Evolutionary conservation across 2,797 vertebrate genomes (phyloP).

Genomic region (Paratrypauchen microcephalus): DNA sequence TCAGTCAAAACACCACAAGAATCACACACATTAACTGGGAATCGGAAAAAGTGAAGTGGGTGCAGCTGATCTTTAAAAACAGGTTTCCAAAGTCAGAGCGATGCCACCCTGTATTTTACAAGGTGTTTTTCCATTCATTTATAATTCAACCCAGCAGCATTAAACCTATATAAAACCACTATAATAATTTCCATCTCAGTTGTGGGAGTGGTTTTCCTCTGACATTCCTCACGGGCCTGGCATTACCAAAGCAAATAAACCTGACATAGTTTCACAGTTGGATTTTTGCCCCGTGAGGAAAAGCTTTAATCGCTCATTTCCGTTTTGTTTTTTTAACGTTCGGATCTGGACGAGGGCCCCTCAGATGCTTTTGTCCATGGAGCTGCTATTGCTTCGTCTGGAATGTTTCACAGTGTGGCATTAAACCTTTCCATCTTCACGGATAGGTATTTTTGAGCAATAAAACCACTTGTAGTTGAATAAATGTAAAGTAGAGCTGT

Average conservation of each 20-base stretch:
- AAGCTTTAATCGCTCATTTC: constrained; percentile 69
- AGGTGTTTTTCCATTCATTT: not conserved
- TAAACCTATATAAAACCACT: constrained; percentile 19
- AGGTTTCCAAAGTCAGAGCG: not conserved
- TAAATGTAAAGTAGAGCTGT: no score
- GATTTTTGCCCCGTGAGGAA: constrained; percentile 37
- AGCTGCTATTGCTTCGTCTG: no score
- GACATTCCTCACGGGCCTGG: constrained; percentile 62
- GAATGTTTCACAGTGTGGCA: no score
- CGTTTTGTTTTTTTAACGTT: constrained; percentile 39
- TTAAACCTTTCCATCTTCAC: no score
- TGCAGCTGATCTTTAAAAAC: constrained; percentile 39
- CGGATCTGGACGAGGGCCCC: constrained; percentile 10
- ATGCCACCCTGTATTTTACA: not conserved
- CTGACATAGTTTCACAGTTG: constrained; percentile 49
- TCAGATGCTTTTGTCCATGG: no score
- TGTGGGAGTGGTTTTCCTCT: not conserved
- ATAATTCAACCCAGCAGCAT: not conserved
- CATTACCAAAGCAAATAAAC: constrained; percentile 66
- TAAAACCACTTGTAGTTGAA: no score
- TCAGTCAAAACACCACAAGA: constrained; percentile 32
- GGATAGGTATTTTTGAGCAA: no score
- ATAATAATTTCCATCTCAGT: constrained; percentile 42
- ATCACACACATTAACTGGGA: constrained; percentile 11
- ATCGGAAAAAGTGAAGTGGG: constrained; percentile 21